Percentiles rank a stretch among this genome's conserved stretches.
Evolutionary conservation across 2,113 vertebrate species (phyloP).

Genomic region (Mormyrus iriodes): DNA sequence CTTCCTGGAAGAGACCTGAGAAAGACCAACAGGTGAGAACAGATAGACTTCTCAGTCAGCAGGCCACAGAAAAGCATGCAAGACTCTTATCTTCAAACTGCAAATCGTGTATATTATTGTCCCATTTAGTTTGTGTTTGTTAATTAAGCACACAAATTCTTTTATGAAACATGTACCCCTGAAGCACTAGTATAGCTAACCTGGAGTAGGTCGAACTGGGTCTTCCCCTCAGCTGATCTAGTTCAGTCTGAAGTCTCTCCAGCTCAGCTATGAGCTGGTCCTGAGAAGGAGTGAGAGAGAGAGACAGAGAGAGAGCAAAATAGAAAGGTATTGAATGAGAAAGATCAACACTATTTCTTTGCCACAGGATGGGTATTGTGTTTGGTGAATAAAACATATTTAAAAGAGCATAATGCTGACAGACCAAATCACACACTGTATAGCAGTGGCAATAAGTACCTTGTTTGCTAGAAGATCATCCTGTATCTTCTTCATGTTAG

Average conservation of each 20-base stretch:
- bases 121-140: not conserved
- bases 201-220: slow-evolving; percentile 79
- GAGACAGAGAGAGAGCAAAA: not conserved
- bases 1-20: slow-evolving; percentile 83
- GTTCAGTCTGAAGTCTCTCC: slow-evolving; percentile 80
- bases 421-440: not conserved
- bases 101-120: not conserved
- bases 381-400: not conserved
- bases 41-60: not conserved
- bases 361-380: not conserved
- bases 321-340: not conserved
- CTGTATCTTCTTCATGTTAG: slow-evolving; percentile 90
- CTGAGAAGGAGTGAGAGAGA: slow-evolving; percentile 42
- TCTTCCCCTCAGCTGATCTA: slow-evolving; percentile 78
- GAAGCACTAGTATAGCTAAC: slow-evolving; percentile 45
- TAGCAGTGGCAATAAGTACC: slow-evolving; percentile 43
- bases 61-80: not conserved
- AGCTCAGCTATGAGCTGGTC: slow-evolving; percentile 83
- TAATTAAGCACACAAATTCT: not conserved
- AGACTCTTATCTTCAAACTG: not conserved
- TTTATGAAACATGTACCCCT: slow-evolving; percentile 16
- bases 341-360: not conserved
- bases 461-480: slow-evolving; percentile 83
- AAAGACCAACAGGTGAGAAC: slow-evolving; percentile 7
- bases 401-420: not conserved